A percentile compares a stretch with the other conserved stretches of the same genome.
These are phyloP conservation scores for Pseudochirops cupreus DNA, from an alignment of 2,797 vertebrate species.

Conservation along the genomic window DNA sequence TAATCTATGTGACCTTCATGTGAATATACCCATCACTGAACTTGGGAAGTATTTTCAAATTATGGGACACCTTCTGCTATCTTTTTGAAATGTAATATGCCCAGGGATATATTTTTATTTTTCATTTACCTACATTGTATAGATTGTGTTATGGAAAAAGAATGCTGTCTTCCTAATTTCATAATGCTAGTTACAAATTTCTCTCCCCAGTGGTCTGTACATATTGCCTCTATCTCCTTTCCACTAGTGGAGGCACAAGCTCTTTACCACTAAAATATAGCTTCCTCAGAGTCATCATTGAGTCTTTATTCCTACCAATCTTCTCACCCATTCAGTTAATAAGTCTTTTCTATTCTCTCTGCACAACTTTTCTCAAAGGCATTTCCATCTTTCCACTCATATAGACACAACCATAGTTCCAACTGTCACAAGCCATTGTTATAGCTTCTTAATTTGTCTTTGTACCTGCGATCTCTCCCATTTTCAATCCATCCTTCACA, in stretches of 20 bases:
- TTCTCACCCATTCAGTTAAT: background rate
- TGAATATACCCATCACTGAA: background rate
- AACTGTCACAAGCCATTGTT: background rate
- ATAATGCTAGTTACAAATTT: background rate
- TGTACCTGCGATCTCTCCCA: background rate
- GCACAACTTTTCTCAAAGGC: background rate
- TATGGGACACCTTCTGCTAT: background rate
- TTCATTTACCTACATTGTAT: constrained; percentile 60
- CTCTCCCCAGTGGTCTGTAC: constrained; percentile 54
- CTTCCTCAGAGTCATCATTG: constrained; percentile 33
- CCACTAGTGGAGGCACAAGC: constrained; percentile 13
- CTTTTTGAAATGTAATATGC: background rate
- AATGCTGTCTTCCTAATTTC: background rate
- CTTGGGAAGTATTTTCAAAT: background rate
- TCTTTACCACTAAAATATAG: constrained; percentile 23
- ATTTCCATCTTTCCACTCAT: background rate
- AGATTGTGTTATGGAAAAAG: constrained; percentile 7
- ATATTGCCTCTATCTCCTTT: constrained; percentile 39
- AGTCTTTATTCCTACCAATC: constrained; percentile 9
- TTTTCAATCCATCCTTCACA: background rate
- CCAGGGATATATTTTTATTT: constrained; percentile 58
- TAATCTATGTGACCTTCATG: background rate
- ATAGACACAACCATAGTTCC: background rate
- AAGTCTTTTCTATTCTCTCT: background rate
- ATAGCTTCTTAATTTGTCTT: background rate